Evolutionary conservation across 2,113 vertebrate genomes (phyloP), one percentile per base, ranked within the genome.

Genomic region (Ovis canadensis): DNA sequence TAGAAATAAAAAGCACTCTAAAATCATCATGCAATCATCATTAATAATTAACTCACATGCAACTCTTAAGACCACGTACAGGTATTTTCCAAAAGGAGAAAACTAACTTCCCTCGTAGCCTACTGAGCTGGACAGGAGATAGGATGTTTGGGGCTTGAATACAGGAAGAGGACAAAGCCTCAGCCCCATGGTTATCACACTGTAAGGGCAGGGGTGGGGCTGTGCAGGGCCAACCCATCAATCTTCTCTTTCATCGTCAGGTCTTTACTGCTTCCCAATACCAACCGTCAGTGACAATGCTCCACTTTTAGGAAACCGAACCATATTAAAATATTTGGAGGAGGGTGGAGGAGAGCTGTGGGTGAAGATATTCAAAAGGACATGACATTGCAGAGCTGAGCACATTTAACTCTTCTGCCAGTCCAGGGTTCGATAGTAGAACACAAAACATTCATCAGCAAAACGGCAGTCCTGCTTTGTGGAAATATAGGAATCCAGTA

Each of bases 21-120:
- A 96, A 96, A 83, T 84, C 96, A 93, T 50, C 16, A 60, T 1
- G 40, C 52, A 88, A 90, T 21, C 67, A 88, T 78, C 7, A n/a
- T 23, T 48, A 83, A 81, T 71, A 93, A 91, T 0, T 15, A 21
- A 92, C 71, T 92, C 50, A 52, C 77, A 90, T 25, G 12, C 2
- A 95, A 45, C 50, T 78, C 60, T 78, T 94, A 89, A 74, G 91
- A 96, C 91, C 5, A 82, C 19, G 13, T 21, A 78, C 12, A 45
- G 5, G 12, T 64, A 80, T 90, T 43, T 87, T 97, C 45, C 40
- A n/a, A 95, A 93, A 95, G 83, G 40, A 95, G 80, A 95, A 89
- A 93, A 50, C 2, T 64, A 77, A 82, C 52, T 67, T 43, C 40
- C 59, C 64, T 90, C 4, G 1, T 36, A 36, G 67, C 19, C 57